A percentile compares a stretch with the other conserved stretches of the same genome.
phyloP scores from a whole-genome alignment of 2,797 vertebrate species.

The Muraenolepis orangiensis region DNA sequence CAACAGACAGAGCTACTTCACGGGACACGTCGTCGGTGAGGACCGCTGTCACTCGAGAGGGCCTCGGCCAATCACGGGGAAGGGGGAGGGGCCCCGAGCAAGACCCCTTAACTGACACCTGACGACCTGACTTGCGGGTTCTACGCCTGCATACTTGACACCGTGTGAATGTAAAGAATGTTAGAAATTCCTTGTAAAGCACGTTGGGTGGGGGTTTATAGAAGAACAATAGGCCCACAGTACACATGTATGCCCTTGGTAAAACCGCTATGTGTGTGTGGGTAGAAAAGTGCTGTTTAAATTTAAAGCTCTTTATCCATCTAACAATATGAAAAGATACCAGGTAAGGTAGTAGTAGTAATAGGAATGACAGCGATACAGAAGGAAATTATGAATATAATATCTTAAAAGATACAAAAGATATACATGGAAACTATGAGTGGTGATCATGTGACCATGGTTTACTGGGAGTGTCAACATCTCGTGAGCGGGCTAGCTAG shows the following conservation, averaged over 20 bases:
- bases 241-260: background rate
- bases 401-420: background rate
- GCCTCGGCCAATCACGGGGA: background rate
- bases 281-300: background rate
- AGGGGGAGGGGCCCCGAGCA: background rate
- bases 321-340: background rate
- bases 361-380: background rate
- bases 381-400: background rate
- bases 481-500: background rate
- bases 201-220: background rate
- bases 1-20: conserved; percentile 90
- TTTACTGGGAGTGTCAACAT: background rate
- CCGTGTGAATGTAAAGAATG: background rate
- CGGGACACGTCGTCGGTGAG: conserved; percentile 87
- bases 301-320: background rate
- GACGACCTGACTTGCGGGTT: too few species aligned
- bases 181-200: background rate
- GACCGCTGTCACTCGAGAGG: background rate
- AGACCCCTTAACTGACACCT: too few species aligned
- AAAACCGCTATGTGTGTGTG: background rate
- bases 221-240: background rate
- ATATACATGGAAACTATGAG: background rate
- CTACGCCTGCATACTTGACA: background rate
- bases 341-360: background rate
- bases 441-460: background rate